phyloP scores from a whole-genome alignment of 1,140 invertebrate genomes.

The Eriocheir sinensis region DNA sequence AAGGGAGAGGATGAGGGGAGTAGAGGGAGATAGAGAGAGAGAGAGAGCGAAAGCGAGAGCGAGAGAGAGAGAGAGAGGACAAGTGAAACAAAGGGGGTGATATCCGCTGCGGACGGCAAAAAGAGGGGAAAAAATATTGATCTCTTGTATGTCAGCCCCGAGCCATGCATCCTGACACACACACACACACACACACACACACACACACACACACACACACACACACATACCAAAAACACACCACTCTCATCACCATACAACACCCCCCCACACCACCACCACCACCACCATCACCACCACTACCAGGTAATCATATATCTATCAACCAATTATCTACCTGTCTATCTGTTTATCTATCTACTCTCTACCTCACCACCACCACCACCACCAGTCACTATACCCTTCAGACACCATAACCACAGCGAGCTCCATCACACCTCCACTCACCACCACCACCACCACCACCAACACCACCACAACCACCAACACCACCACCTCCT shows the following conservation, averaged over 20 bases:
- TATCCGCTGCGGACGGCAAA: not conserved
- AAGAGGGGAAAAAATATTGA: conserved; percentile 23
- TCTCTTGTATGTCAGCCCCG: not conserved
- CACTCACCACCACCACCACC: not conserved
- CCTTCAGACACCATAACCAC: not conserved
- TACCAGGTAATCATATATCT: no score
- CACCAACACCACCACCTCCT: not conserved
- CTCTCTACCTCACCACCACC: not conserved
- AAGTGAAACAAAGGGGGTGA: conserved; percentile 6
- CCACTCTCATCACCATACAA: not conserved
- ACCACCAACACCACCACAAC: not conserved
- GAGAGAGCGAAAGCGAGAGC: no score
- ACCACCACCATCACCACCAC: not conserved
- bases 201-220: conserved; percentile 22
- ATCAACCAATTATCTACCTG: no score
- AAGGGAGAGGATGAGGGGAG: not conserved
- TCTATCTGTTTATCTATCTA: not conserved
- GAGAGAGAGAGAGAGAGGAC: not conserved
- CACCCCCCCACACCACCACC: not conserved
- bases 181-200: conserved; percentile 4
- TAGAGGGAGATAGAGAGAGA: no score
- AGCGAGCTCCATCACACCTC: not conserved
- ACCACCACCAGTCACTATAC: not conserved
- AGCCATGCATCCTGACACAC: not conserved
- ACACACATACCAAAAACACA: not conserved